Evolutionary conservation across 2,797 vertebrate species (phyloP), one percentile per base, ranked within the genome.

Genomic region (Sebastiscus albofasciatus): DNA sequence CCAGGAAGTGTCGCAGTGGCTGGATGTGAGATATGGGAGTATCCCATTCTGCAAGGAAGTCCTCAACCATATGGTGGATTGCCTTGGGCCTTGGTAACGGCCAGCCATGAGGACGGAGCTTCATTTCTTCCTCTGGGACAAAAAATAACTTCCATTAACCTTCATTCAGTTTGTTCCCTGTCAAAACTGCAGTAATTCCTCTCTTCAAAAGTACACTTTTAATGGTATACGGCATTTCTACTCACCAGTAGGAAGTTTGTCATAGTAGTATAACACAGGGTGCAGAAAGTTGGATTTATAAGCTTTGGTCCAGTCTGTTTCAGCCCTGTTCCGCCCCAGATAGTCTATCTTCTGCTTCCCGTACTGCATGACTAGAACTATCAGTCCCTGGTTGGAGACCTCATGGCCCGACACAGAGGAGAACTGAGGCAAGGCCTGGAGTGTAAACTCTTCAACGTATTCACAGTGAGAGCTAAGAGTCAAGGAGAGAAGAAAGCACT

Each of bases 271-370:
- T 83, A 99, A 94, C 83, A 99, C 97, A 3, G 99, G 99, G 78
- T 99, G 99, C 54, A 99, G 94, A 85, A 99, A 99, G 93, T 98
- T 98, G 7, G 98, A 99, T 74, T 94, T 96, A 97, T 97, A 99
- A 64, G 98, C 99, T 1, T 95, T 96, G 42, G 96, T 96, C 55
- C 96, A 97, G 79, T 99, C 97, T 9, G 96, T 97, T 89, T 98
- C 96, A 0, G 98, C 96, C 64, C 99, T 96, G 78, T 94, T 95
- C 0, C 94, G 93, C 12, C 97, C 97, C 75, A 99, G 97, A 39
- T 96, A 97, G 68, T 99, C 97, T n/a, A 97, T 97, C 83, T 96
- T 97, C 76, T 98, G 97, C 76, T 94, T 97, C 68, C 99, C 99
- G 0, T 99, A 99, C 85, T 99, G 97, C 97, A 99, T 96, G 72